These are phyloP conservation scores for Muraenolepis orangiensis DNA, from an alignment of 2,797 vertebrate genomes.

Conservation along the genomic window DNA sequence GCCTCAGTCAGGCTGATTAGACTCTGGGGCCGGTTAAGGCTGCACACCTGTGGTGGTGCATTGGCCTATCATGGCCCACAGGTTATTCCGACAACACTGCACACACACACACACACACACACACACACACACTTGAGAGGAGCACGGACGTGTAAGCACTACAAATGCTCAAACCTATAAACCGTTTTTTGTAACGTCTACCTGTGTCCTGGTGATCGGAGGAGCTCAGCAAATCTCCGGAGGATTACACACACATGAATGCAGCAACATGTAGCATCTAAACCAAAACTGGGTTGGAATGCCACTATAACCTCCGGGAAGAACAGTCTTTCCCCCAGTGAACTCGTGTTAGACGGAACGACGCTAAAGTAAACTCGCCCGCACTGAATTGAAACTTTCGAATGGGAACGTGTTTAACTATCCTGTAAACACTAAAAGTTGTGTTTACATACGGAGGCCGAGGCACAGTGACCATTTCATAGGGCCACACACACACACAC, in stretches of 20 bases:
- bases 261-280: not conserved
- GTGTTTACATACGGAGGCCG: not conserved
- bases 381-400: not conserved
- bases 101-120: slow-evolving; percentile 4
- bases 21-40: too few species aligned
- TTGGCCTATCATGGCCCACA: too few species aligned
- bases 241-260: not conserved
- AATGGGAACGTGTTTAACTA: not conserved
- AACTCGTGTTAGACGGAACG: not conserved
- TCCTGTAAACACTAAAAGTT: not conserved
- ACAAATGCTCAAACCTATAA: too few species aligned
- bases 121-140: not conserved
- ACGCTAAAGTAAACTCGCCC: not conserved
- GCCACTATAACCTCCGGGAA: not conserved
- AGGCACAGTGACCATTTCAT: not conserved
- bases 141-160: not conserved
- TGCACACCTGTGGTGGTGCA: too few species aligned
- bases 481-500: not conserved
- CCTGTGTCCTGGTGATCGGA: too few species aligned
- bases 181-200: too few species aligned
- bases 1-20: too few species aligned
- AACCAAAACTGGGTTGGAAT: not conserved
- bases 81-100: too few species aligned
- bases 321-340: not conserved
- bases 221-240: too few species aligned